Conservation (phyloP, 2,888 invertebrate genomes). For the Philonicus albiceps region DNA sequence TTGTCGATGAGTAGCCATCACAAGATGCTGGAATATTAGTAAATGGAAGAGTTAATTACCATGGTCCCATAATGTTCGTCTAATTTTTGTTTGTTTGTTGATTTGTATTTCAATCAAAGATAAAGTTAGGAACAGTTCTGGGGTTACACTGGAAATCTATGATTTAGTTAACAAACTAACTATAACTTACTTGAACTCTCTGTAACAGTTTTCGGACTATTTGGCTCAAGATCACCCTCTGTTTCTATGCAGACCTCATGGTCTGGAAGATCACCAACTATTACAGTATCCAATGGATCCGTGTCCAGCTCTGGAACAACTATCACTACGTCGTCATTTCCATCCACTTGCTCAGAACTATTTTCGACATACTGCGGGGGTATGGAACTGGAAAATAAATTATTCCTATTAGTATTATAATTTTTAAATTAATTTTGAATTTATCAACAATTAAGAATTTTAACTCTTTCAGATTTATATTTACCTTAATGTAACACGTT, state of each 20-base stretch:
- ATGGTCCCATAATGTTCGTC: neutral
- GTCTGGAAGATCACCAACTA: constrained; percentile 52
- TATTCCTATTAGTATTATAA: no score
- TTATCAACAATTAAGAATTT: neutral
- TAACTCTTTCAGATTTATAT: constrained; percentile 44
- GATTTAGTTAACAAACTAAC: neutral
- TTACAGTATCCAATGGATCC: constrained; percentile 54
- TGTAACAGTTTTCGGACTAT: constrained; percentile 67
- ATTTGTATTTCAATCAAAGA: neutral
- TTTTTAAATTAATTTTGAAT: no score
- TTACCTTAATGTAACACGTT: constrained; percentile 85
- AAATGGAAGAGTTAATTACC: constrained; percentile 40
- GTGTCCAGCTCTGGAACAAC: constrained; percentile 65
- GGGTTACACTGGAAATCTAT: neutral
- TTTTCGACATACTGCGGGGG: constrained; percentile 61
- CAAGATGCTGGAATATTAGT: constrained; percentile 71
- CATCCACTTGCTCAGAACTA: constrained; percentile 53
- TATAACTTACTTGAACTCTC: constrained; percentile 70
- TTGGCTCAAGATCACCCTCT: constrained; percentile 63
- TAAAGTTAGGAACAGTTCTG: neutral
- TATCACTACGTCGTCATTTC: constrained; percentile 65
- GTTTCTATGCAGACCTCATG: constrained; percentile 53
- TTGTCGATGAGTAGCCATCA: constrained; percentile 77
- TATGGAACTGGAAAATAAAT: constrained; percentile 59
- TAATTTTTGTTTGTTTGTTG: neutral